Conservation (phyloP, 2,797 vertebrate species). For the Emydoidea blandingii region DNA sequence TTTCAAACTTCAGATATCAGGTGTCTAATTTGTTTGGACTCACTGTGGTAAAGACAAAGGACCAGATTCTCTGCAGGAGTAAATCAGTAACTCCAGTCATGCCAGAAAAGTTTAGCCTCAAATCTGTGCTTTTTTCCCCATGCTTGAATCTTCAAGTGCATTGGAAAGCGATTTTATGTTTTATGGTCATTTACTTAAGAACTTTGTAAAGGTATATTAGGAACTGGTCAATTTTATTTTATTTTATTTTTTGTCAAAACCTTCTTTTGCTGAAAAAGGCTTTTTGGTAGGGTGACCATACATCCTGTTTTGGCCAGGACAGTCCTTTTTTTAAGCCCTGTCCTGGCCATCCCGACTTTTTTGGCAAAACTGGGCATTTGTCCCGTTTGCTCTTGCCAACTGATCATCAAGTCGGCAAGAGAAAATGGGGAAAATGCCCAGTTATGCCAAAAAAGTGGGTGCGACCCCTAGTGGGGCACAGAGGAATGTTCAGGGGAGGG, state of each 20-base stretch:
- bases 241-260: background rate
- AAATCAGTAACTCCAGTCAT: background rate
- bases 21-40: background rate
- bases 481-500: no score
- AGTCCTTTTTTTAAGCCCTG: no score
- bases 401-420: no score
- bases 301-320: no score
- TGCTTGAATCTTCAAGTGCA: background rate
- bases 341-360: no score
- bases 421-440: no score
- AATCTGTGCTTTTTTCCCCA: background rate
- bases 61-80: background rate
- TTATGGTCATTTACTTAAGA: background rate
- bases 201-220: background rate
- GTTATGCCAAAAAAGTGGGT: no score
- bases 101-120: background rate
- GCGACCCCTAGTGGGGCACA: no score
- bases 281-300: background rate
- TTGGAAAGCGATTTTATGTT: background rate
- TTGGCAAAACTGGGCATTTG: no score
- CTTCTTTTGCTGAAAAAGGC: background rate
- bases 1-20: background rate
- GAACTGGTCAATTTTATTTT: background rate
- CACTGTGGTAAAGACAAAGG: background rate
- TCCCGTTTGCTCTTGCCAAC: no score